These are phyloP conservation scores for Gambusia affinis DNA, from an alignment of 2,113 vertebrate species.

Conservation along the genomic window DNA sequence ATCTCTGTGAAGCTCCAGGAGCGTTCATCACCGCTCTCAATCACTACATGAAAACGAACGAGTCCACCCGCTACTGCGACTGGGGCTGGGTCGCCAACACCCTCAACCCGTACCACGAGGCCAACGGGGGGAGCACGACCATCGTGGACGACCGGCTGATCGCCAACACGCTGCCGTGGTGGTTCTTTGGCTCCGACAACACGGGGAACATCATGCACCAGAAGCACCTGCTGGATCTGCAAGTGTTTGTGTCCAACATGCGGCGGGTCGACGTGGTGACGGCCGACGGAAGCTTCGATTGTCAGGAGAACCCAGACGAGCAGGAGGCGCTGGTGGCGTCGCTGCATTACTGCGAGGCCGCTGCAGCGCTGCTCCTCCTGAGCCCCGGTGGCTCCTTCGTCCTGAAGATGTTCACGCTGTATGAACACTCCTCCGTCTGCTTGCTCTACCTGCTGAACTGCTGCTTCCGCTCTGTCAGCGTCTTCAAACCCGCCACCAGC, in stretches of 20 bases:
- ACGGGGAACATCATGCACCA: slow-evolving; percentile 90
- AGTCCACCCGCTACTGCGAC: slow-evolving; percentile 78
- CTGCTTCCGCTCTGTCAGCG: slow-evolving; percentile 84
- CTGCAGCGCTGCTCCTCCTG: slow-evolving; percentile 87
- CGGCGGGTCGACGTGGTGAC: slow-evolving; percentile 87
- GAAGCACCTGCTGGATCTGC: slow-evolving; percentile 86
- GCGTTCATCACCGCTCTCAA: slow-evolving; percentile 93
- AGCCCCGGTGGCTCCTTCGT: slow-evolving; percentile 89
- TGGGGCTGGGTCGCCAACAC: slow-evolving; percentile 94
- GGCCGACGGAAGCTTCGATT: slow-evolving; percentile 97
- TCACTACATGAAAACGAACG: slow-evolving; percentile 88
- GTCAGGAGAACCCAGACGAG: slow-evolving; percentile 94
- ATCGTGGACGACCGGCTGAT: slow-evolving; percentile 93
- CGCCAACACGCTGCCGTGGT: slow-evolving; percentile 88
- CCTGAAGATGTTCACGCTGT: slow-evolving; percentile 96
- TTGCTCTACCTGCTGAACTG: slow-evolving; percentile 92
- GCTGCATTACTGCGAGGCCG: slow-evolving; percentile 89
- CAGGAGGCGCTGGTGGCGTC: slow-evolving; percentile 92
- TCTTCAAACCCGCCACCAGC: slow-evolving; percentile 97
- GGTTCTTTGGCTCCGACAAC: slow-evolving; percentile 96
- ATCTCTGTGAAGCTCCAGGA: slow-evolving; percentile 94
- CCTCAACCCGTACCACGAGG: slow-evolving; percentile 93
- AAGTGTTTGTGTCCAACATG: slow-evolving; percentile 83
- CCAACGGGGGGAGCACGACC: slow-evolving; percentile 85
- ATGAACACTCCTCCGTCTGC: slow-evolving; percentile 91